Evolutionary conservation across 2,797 vertebrate genomes (phyloP).

Genomic region (Pteronotus mesoamericanus): DNA sequence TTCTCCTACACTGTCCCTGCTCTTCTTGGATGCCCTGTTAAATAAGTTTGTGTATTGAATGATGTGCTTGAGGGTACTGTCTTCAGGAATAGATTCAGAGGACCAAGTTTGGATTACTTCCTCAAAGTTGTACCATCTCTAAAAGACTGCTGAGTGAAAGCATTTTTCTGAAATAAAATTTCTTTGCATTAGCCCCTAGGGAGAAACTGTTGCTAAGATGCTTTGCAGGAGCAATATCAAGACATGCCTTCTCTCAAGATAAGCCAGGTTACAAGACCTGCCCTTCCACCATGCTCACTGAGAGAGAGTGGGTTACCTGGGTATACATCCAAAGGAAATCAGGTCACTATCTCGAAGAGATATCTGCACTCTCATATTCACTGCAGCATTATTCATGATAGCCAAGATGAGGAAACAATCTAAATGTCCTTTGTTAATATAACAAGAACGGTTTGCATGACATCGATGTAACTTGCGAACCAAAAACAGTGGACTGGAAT

Average conservation of each 20-base stretch:
- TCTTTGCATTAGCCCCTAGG: not conserved
- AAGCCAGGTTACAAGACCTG: not conserved
- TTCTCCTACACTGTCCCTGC: conserved; percentile 1
- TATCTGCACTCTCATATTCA: not conserved
- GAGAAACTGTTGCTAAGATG: not conserved
- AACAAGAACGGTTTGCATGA: not conserved
- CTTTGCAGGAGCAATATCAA: not conserved
- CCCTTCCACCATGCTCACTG: not conserved
- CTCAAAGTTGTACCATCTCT: conserved; percentile 23
- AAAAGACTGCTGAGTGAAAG: not conserved
- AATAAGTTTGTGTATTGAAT: conserved; percentile 20
- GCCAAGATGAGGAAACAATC: not conserved
- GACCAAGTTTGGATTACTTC: conserved; percentile 11
- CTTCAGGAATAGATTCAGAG: not conserved
- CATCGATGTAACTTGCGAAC: not conserved
- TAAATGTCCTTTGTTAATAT: not conserved
- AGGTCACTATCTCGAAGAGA: not conserved
- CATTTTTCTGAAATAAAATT: conserved; percentile 17
- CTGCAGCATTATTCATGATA: not conserved
- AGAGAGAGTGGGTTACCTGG: not conserved
- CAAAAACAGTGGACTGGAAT: not conserved
- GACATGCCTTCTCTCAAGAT: not conserved
- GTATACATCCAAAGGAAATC: not conserved
- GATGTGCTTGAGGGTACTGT: not conserved
- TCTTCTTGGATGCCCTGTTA: conserved; percentile 36